Evolutionary conservation across 2,888 invertebrate genomes (phyloP), one percentile per base, ranked within the genome.

Genomic region (Xylota sylvarum): DNA sequence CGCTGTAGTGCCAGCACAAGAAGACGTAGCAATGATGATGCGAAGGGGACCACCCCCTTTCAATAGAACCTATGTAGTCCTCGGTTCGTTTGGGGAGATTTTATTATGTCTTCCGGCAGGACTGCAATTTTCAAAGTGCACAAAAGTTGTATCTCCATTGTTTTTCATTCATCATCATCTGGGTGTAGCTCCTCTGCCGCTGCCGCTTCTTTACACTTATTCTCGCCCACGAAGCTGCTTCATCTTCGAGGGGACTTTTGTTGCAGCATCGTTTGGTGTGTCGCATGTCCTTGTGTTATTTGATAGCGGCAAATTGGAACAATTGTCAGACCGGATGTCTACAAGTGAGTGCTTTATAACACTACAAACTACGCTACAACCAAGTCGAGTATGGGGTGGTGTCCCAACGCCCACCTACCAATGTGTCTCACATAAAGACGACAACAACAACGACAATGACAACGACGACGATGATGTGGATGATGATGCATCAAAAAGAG

Each of bases 311-410:
- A 88, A 89, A 89, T 89, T 88, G 89, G 88, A 89, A 89, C 89
- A 89, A 89, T 89, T 89, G 89, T 89, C 88, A 89, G 88, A 88
- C 89, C 88, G 89, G 89, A 89, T 89, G 89, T 89, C 89, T 89
- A 88, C 88, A 88, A 89, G 88, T 88, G 88, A 89, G 88, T 88
- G 88, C 87, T 85, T 82, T 87, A 85, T 85, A 88, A 88, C 85
- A 88, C 87, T 82, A 88, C 73, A 88, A 84, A 81, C 74, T 81
- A 81, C 65, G 76, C 80, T 85, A 72, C 70, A 76, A 50, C 46
- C 64, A 60, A 65, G 40, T 64, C 37, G 37, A 52, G 40, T 5
- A 19, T 9, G 5, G 67, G 19, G 4, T 52, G 60, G 46, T 30
- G 27, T 12, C 27, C 9, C 30, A 7, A 9, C 19, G 14, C 62